Evolutionary conservation across 2,797 vertebrate species (phyloP).

Genomic region (Trematomus bernacchii): DNA sequence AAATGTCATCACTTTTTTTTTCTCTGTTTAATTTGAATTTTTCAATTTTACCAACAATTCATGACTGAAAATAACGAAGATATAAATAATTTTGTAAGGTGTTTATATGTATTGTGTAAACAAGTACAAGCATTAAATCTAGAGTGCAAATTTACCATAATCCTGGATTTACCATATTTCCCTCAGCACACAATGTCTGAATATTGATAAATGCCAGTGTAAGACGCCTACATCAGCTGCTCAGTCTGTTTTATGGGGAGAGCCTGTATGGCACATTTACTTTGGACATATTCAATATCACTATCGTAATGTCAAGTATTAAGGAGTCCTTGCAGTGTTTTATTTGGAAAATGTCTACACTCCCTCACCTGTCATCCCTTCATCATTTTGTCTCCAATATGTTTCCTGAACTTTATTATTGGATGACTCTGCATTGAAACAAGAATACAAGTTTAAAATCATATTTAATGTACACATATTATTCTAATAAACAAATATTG

Average conservation of each 20-base stretch:
- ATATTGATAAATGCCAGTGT: constrained; percentile 68
- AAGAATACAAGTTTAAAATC: constrained; percentile 6
- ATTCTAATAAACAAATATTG: constrained; percentile 6
- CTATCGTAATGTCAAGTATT: constrained; percentile 1
- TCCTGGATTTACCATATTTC: constrained; percentile 56
- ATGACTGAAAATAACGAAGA: constrained; percentile 5
- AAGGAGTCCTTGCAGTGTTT: background rate
- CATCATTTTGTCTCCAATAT: background rate
- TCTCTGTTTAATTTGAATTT: background rate
- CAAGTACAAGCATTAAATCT: constrained; percentile 31
- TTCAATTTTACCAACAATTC: background rate
- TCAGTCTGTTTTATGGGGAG: constrained; percentile 3
- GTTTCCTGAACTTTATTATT: background rate
- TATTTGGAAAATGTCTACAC: background rate
- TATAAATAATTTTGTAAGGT: background rate
- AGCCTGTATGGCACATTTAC: constrained; percentile 20
- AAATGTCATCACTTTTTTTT: background rate
- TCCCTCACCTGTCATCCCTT: background rate
- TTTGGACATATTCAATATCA: constrained; percentile 5
- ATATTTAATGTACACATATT: constrained; percentile 34
- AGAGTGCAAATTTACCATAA: constrained; percentile 58
- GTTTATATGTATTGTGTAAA: constrained; percentile 34
- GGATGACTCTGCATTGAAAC: background rate
- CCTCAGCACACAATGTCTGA: constrained; percentile 60
- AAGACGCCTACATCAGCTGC: constrained; percentile 15